Evolutionary conservation across 37 sponge, comb jelly and placozoan genomes (phyloP).

Genomic region (Sycon ciliatum): DNA sequence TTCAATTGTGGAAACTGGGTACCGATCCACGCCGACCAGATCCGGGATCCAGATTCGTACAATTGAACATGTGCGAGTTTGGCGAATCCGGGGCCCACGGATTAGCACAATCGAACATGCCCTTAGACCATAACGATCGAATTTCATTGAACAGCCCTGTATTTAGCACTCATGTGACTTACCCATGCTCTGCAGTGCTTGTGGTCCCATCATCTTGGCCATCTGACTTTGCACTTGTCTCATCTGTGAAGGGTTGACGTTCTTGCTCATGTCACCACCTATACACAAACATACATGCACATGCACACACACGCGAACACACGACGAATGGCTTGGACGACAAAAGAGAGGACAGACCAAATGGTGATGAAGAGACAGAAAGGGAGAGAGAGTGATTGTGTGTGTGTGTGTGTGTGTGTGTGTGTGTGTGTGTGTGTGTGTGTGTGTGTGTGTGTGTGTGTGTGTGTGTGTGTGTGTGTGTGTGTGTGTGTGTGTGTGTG

Average conservation of each 20-base stretch:
- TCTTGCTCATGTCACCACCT: slow-evolving; percentile 83
- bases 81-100: too few relatives aligned
- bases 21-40: too few relatives aligned
- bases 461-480: slow-evolving; percentile 20
- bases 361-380: too few relatives aligned
- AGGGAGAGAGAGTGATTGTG: too few relatives aligned
- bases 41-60: too few relatives aligned
- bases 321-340: background rate
- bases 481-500: slow-evolving; percentile 24
- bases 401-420: background rate
- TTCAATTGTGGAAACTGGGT: too few relatives aligned
- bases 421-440: background rate
- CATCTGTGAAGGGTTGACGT: slow-evolving; percentile 90
- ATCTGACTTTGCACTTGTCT: slow-evolving; percentile 85
- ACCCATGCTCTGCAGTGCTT: slow-evolving; percentile 94
- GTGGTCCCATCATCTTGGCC: slow-evolving; percentile 93
- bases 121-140: background rate
- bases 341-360: background rate
- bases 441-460: background rate
- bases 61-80: too few relatives aligned
- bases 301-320: background rate
- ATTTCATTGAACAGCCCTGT: background rate
- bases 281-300: too few relatives aligned
- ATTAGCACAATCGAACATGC: background rate
- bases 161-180: slow-evolving; percentile 2